A percentile compares a stretch with the other conserved stretches of the same genome.
Conservation (phyloP, 2,113 vertebrate species). For the Acanthochromis polyacanthus region DNA sequence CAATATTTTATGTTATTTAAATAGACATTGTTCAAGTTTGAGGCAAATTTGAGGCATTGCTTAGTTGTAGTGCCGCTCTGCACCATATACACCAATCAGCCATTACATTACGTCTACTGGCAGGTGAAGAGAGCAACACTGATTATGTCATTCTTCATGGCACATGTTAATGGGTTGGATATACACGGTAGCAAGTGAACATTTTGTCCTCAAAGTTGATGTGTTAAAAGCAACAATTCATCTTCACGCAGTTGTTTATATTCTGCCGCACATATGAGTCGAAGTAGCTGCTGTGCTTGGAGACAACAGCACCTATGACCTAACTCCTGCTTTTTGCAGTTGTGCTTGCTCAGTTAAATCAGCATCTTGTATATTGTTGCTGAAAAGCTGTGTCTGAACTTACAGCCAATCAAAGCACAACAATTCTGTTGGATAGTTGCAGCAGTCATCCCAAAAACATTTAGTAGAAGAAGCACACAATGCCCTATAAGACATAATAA, state of each 20-base stretch:
- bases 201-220: no score
- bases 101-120: no score
- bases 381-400: not conserved
- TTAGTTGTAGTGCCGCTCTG: no score
- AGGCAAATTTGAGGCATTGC: no score
- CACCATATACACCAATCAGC: no score
- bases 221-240: not conserved
- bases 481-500: not conserved
- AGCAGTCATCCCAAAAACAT: no score
- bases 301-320: not conserved
- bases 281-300: not conserved
- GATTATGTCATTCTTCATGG: no score
- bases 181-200: no score
- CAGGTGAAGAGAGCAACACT: no score
- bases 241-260: not conserved
- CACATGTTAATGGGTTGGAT: no score
- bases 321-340: no score
- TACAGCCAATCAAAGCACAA: not conserved
- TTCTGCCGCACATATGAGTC: not conserved
- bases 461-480: not conserved
- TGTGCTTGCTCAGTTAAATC: not conserved
- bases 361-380: not conserved
- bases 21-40: no score
- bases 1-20: not conserved
- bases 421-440: not conserved